Evolutionary conservation across 64 coral and sea anemone species (phyloP), one percentile per base, ranked within the genome.

Genomic region (Stichodactyla mertensii): DNA sequence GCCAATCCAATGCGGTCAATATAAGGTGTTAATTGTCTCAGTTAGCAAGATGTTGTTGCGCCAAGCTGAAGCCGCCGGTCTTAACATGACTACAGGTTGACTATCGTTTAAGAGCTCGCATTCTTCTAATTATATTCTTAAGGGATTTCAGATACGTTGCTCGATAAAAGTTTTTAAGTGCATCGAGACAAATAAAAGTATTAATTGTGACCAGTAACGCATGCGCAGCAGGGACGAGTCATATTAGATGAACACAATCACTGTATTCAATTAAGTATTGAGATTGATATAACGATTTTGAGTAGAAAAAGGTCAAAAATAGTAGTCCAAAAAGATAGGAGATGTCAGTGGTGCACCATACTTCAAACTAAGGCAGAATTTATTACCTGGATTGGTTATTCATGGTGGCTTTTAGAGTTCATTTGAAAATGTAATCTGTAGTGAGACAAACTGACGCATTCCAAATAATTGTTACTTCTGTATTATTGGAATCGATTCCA

Each of bases 11-110:
- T 74, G 69, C 27, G 69, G 69, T 27, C 69, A 74, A 74, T 74
- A 74, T 74, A 27, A 74, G 69, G 69, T 74, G 69, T 31, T 74
- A 74, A 74, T 74, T 74, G 69, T 74, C 69, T 20, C 69, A 74
- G 69, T 74, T 74, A 74, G 69, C 69, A 74, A 74, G 69, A 74
- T 74, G 69, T 74, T 74, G 69, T 74, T 74, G 69, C 26, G 24
- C 8, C 5, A 31, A 74, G 26, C 22, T 74, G 24, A 74, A 74
- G 24, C 69, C 69, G 69, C 4, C 69, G 22, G 69, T 74, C 69
- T 74, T 74, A 74, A 74, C 10, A 11, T 27, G 12, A 31, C 12
- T 26, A 74, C 69, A 74, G 69, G 69, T 74, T 74, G 69, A 74
- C 36, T 74, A 74, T 74, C 24, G 26, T 74, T 74, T 11, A 23